A percentile compares a stretch with the other conserved stretches of the same genome.
These are phyloP conservation scores for Zaprionus vittiger DNA, from an alignment of 1,140 invertebrate species.

Conservation along the genomic window DNA sequence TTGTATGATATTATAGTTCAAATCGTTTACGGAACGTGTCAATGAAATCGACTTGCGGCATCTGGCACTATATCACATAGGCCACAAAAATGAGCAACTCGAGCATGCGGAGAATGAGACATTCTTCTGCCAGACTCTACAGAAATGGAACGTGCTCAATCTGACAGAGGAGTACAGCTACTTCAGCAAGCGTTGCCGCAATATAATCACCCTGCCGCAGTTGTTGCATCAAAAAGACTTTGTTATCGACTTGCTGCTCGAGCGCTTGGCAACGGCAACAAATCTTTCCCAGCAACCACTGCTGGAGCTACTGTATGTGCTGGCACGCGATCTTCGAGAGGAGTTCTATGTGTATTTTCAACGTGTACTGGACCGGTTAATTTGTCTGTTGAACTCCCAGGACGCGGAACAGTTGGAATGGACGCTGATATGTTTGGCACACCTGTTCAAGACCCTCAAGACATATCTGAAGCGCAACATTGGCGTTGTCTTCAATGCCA, in stretches of 20 bases:
- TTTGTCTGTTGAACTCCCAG: conserved; percentile 90
- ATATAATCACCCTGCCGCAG: conserved; percentile 91
- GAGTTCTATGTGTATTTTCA: conserved; percentile 94
- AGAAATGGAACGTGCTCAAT: conserved; percentile 95
- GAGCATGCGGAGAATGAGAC: conserved; percentile 88
- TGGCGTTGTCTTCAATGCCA: conserved; percentile 89
- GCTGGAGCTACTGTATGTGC: conserved; percentile 93
- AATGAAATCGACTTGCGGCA: conserved; percentile 92
- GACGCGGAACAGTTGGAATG: conserved; percentile 93
- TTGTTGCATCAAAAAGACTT: conserved; percentile 91
- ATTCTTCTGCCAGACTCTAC: conserved; percentile 91
- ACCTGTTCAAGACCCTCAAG: conserved; percentile 95
- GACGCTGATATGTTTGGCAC: conserved; percentile 92
- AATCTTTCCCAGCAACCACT: conserved; percentile 90
- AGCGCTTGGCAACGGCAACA: conserved; percentile 89
- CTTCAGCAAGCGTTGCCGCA: conserved; percentile 89
- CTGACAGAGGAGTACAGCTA: conserved; percentile 91
- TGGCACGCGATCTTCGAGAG: conserved; percentile 93
- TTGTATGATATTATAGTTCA: conserved; percentile 87
- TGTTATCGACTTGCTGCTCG: conserved; percentile 89
- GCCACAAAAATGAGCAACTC: conserved; percentile 88
- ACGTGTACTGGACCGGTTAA: conserved; percentile 88
- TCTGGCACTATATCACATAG: conserved; percentile 87
- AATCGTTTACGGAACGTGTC: conserved; percentile 93
- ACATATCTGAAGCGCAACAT: conserved; percentile 92